phyloP scores from a whole-genome alignment of 2,113 vertebrate genomes.

The Sylvilagus bachmani region DNA sequence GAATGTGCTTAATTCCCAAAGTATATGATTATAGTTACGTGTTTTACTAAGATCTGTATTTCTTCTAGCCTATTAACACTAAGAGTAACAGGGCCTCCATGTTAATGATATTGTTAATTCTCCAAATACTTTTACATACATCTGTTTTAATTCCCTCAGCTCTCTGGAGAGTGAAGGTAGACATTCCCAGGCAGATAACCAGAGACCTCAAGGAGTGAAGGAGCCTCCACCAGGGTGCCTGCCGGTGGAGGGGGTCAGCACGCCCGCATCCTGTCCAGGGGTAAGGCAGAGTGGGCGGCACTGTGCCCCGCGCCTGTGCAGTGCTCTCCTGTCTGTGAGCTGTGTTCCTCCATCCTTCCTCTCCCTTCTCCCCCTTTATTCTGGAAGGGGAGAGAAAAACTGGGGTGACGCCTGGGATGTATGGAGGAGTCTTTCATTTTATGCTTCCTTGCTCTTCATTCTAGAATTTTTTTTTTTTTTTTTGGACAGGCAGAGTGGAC shows the following conservation, averaged over 20 bases:
- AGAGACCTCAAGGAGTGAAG: not conserved
- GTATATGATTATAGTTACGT: constrained; percentile 19
- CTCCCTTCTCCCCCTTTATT: not conserved
- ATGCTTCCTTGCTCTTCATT: not conserved
- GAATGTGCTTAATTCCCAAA: constrained; percentile 2
- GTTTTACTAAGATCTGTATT: constrained; percentile 37
- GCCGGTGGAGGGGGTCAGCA: no score
- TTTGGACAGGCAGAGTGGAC: no score
- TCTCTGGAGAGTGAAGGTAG: not conserved
- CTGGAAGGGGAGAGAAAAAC: not conserved
- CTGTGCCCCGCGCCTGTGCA: not conserved
- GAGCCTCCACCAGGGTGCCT: not conserved
- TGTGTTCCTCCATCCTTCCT: not conserved
- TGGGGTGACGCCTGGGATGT: not conserved
- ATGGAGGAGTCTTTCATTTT: not conserved
- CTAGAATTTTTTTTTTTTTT: no score
- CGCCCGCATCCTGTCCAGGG: not conserved
- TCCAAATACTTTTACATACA: not conserved
- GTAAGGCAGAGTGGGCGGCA: no score
- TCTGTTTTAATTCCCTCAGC: not conserved
- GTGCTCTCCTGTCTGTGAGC: not conserved
- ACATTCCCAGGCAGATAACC: not conserved
- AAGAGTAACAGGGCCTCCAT: constrained; percentile 36
- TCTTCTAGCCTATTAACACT: constrained; percentile 12
- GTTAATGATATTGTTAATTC: constrained; percentile 19